Base-by-base conservation (phyloP, 1,140 invertebrate species). In the Drosophila mojavensis region DNA sequence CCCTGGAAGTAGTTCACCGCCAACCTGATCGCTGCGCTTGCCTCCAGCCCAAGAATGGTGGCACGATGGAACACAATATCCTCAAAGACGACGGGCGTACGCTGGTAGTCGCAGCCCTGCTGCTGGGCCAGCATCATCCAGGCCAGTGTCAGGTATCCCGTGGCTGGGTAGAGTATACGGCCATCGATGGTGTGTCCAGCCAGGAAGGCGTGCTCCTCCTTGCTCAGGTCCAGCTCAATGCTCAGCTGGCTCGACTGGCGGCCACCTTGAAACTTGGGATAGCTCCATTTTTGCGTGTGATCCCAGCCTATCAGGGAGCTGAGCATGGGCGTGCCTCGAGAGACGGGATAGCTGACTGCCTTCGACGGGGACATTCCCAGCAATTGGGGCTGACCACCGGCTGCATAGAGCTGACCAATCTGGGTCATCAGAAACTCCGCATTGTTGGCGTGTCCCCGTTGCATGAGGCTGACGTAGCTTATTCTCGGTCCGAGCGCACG, bases 101-200 rank as follows among this genome's bases (percentile, higher is more conserved):
- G 95, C 79, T 97, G 95, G 61, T 94, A 96, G 56, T 97, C 95
- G 39, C 94, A 93, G 11, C 96, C 95, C 70, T 95, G 94, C 41
- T 98, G 92, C 92, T 98, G 98, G 0, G 98, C 98, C 62, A 98
- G 95, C 1, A 97, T 97, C 92, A 96, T 97, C 98, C 98, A 99
- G 0, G 97, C 98, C 0, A 99, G 91, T 0, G 96, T 95, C 92
- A 99, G 93, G 86, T 99, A 99, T n/a, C 98, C 98, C 47, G 98
- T 99, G 48, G 98, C 98, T n/a, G 98, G 98, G 93, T 97, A 99
- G 0, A 99, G 93, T 39, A 98, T 94, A 88, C 98, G 94, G 4
- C 98, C 98, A 93, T 99, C 98, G 86, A 99, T 98, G 1, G 94
- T 94, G 90, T 99, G 98, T 7, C 98, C 98, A 47, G 94, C 92